These are phyloP conservation scores for Drosophila nigrodunni DNA, from an alignment of 1,140 invertebrate species.

Conservation along the genomic window DNA sequence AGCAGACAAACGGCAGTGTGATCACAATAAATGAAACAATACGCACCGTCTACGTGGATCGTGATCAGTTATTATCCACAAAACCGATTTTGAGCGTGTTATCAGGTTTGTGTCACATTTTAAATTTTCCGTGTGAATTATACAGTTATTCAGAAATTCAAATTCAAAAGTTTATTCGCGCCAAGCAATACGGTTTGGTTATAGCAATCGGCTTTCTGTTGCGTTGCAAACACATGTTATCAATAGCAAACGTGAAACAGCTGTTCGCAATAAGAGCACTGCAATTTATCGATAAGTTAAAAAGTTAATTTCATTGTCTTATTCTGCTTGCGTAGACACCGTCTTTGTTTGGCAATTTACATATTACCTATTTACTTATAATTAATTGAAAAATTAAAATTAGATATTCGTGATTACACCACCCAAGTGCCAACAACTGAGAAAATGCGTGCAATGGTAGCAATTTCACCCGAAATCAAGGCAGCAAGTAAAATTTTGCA, in stretches of 20 bases:
- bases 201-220: conserved; percentile 37
- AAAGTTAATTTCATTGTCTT: no score
- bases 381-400: conserved; percentile 24
- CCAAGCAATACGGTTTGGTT: not conserved
- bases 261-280: conserved; percentile 7
- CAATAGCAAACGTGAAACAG: conserved; percentile 12
- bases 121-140: not conserved
- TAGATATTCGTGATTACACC: conserved; percentile 57
- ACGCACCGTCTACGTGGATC: conserved; percentile 62
- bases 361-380: not conserved
- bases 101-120: conserved; percentile 58
- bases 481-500: conserved; percentile 66
- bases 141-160: conserved; percentile 10
- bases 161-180: conserved; percentile 30
- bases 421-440: conserved; percentile 62
- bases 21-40: conserved; percentile 45
- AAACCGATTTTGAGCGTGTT: conserved; percentile 72
- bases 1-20: conserved; percentile 41
- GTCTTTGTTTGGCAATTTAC: not conserved
- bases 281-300: not conserved
- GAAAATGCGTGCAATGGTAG: conserved; percentile 50
- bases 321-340: not conserved
- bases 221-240: conserved; percentile 5
- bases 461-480: conserved; percentile 62
- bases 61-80: conserved; percentile 70